Base-by-base conservation (phyloP, 2,797 vertebrate species). In the Potorous gilbertii region DNA sequence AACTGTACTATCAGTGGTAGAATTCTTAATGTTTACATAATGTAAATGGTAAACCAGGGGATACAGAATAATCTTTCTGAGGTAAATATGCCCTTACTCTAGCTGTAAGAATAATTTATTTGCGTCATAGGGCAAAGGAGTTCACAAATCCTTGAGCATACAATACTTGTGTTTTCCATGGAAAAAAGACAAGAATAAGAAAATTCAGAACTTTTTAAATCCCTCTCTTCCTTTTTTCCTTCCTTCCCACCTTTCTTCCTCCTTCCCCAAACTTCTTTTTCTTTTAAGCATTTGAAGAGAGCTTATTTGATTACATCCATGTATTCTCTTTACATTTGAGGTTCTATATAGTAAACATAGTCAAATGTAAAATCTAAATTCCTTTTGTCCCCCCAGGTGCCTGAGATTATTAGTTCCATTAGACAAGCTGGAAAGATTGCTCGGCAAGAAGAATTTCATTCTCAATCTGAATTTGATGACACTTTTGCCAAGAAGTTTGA, bases 361-460 rank as follows among this genome's bases (percentile, higher is more conserved):
- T 81, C 21, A 40, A 81, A 87, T 87, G 10, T 50, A 46, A 87
- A 46, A 46, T 1, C 74, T 46, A 74, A 50, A 90, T 50, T 0
- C 54, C 55, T 92, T 92, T 29, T 57, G 28, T 96, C 91, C 1
- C 5, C 0, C 0, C 97, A 99, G 99, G 99, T 99, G 98, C 99
- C 99, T 96, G 99, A 99, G 98, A 99, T 99, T 98, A 99, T 99
- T 98, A 99, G 99, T 98, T 99, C 99, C 92, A 99, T 99, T 97
- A 99, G 99, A 94, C 99, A 99, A 98, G 99, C 99, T 0, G 99
- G 99, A 94, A 99, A 99, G 98, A 99, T 99, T 66, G 99, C 99
- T 54, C 99, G 99, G 56, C 99, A 99, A 94, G 99, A 99, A 98
- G 99, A 99, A 89, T 96, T 98, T 95, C 98, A 99, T 92, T 98